A percentile compares a stretch with the other conserved stretches of the same genome.
Conservation (phyloP, 1,140 invertebrate species). For the Aphaenogaster rudis region DNA sequence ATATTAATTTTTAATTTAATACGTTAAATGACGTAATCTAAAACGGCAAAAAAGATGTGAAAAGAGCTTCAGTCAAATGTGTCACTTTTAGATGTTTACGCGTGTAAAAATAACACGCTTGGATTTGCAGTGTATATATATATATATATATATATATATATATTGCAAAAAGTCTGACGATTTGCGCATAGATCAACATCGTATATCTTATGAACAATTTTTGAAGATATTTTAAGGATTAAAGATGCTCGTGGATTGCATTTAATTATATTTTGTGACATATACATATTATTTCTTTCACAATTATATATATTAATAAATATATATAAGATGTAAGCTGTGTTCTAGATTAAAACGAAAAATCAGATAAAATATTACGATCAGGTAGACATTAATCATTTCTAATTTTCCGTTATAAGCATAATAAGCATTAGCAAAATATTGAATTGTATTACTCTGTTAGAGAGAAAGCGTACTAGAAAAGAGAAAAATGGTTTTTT, state of each 20-base stretch:
- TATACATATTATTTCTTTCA: neutral
- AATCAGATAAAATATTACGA: neutral
- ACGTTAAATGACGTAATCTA: too few species aligned
- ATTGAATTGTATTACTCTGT: neutral
- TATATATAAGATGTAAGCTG: neutral
- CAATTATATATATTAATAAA: conserved; percentile 36
- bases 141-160: too few species aligned
- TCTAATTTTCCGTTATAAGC: neutral
- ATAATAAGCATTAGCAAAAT: neutral
- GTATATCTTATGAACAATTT: neutral
- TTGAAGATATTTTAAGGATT: conserved; percentile 14
- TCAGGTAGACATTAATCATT: neutral
- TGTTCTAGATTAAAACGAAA: neutral
- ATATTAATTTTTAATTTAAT: too few species aligned
- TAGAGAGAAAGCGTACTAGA: neutral
- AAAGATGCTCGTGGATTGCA: neutral
- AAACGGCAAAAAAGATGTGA: too few species aligned
- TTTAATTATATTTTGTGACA: conserved; percentile 36
- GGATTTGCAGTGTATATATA: too few species aligned
- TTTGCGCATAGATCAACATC: neutral
- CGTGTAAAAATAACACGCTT: too few species aligned
- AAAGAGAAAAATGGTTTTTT: neutral
- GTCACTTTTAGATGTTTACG: too few species aligned
- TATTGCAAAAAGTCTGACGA: neutral
- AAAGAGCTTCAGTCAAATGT: too few species aligned